Base-by-base conservation (phyloP, 2,113 vertebrate genomes). In the Sinocyclocheilus anophthalmus region DNA sequence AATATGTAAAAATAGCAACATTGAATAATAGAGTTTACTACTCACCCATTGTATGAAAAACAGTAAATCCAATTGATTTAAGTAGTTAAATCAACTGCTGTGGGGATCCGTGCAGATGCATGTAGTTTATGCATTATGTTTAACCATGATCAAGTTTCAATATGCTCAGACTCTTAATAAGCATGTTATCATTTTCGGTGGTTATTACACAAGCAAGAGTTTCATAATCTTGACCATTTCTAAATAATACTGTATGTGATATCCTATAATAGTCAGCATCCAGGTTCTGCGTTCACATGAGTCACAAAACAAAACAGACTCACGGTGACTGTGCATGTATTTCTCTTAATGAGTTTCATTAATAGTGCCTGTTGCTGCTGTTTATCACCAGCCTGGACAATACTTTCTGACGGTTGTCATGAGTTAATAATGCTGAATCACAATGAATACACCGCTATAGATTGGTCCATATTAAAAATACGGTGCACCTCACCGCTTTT, bases 401-500 rank as follows among this genome's bases (percentile, higher is more conserved):
- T 53, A 53, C n/a, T 26, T 73, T 24, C 24, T 53, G 18, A 53
- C 18, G 11, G 48, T 30, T 11, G 48, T 20, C 45, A 20, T 1
- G 76, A 33, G 24, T 13, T 53, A 77, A 30, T 22, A 33, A 30
- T 30, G 18, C 48, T 55, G 48, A 55, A 10, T 33, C 16, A 26
- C 48, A 77, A 1, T 9, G 13, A 53, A 30, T 26, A 50, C 45
- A 16, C 14, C 18, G 26, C 50, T 55, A 55, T 30, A 33, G 14
- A 20, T 77, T 18, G 2, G 6, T 77, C 26, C 3, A 30, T 55
- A 76, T 20, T 20, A 18, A 33, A 77, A 20, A 80, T 39, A 12
- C 5, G 12, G 37, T 5, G 1, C 20, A 42, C 10, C 97, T 97
- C 94, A 99, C 97, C 76, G 96, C 97, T 87, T 95, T 94, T 2